Conservation (phyloP, 2,797 vertebrate species). For the Phoebastria nigripes region DNA sequence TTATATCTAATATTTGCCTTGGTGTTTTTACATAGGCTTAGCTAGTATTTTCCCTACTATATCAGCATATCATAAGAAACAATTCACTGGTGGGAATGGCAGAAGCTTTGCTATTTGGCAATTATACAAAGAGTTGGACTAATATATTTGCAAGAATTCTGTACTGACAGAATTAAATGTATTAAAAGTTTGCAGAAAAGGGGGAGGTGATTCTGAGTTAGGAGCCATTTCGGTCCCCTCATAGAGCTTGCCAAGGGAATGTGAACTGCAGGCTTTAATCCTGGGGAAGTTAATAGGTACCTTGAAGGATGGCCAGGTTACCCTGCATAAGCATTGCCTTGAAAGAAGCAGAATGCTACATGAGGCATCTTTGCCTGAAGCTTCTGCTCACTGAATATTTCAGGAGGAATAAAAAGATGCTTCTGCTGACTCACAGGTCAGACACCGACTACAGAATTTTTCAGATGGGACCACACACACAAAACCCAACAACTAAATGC, state of each 20-base stretch:
- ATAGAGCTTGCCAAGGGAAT: background rate
- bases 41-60: background rate
- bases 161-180: background rate
- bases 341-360: background rate
- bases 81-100: background rate
- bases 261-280: background rate
- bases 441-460: background rate
- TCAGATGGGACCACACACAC: background rate
- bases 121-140: background rate
- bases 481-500: background rate
- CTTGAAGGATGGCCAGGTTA: background rate
- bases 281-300: background rate
- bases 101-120: background rate
- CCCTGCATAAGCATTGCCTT: background rate
- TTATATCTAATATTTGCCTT: background rate
- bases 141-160: background rate
- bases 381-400: background rate
- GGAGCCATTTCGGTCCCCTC: background rate
- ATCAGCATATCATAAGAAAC: background rate
- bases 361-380: background rate
- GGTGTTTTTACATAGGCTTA: background rate
- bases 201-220: background rate
- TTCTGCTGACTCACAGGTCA: background rate
- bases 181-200: background rate
- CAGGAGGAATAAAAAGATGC: background rate